Conservation (phyloP, 2,797 vertebrate species). For the Florisuga fusca region DNA sequence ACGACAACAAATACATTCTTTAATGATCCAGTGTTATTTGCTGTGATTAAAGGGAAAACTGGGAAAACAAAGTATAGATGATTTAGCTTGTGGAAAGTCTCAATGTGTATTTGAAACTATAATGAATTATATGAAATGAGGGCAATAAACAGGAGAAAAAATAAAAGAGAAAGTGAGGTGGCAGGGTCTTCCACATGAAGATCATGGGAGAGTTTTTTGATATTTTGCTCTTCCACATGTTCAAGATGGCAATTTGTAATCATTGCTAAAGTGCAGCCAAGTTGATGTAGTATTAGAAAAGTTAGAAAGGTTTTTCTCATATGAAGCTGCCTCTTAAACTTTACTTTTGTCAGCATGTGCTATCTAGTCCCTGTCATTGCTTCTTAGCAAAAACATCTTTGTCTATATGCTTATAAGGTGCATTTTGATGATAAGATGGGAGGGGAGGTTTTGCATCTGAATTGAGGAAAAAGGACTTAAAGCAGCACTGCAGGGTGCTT, state of each 20-base stretch:
- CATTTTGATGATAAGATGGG: neutral
- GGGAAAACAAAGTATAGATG: neutral
- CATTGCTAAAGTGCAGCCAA: neutral
- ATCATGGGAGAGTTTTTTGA: neutral
- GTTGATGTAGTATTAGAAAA: too few species aligned
- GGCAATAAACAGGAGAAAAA: neutral
- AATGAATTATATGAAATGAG: neutral
- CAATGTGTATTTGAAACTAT: neutral
- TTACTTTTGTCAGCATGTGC: neutral
- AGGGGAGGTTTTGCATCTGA: neutral
- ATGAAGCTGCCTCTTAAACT: neutral
- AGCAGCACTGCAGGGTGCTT: neutral
- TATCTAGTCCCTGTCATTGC: neutral
- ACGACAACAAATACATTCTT: neutral
- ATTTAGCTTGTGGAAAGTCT: neutral
- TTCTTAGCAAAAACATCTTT: neutral
- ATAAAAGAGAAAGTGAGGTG: neutral
- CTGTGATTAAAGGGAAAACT: neutral
- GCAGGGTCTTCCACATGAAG: neutral
- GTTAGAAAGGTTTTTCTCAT: neutral
- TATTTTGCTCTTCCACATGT: neutral
- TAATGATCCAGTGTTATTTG: neutral
- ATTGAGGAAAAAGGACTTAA: neutral
- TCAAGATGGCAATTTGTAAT: neutral
- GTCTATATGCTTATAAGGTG: neutral